Evolutionary conservation across 1,140 invertebrate species (phyloP), one percentile per base, ranked within the genome.

Genomic region (Agrypnia vestita): DNA sequence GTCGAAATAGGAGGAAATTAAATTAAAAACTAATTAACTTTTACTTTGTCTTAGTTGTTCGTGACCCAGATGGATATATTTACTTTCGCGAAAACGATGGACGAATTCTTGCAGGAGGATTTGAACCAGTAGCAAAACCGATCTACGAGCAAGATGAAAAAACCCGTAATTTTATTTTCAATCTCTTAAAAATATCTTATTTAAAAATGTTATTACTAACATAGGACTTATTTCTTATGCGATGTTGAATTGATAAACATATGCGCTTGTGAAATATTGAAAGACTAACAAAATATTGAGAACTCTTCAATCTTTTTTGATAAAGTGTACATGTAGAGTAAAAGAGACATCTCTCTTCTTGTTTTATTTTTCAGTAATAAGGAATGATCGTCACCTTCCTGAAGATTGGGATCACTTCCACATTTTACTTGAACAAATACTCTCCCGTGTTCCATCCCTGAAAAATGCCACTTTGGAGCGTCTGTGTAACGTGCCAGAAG

Each of bases 321-420:
- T 51, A 13, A 13, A 51, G n/a, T 4, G n/a, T 51, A 51, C 3
- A 9, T 9, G 8, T 13, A 51, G 11, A 51, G n/a, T n/a, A n/a
- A 51, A 51, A 9, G 1, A 35, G 25, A 13, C 49, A 51, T n/a
- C n/a, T n/a, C 11, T 51, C 49, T 3, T 51, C 3, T 51, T 43
- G 17, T 17, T 17, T 21, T 25, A 71, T 47, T 44, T 83, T 82
- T 62, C 75, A 83, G 67, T 71, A 21, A 21, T 49, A 15, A 71
- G 47, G 11, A 82, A 61, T 80, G 56, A 93, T 62, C 89, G 94
- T 46, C 91, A 92, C 85, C 87, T 95, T 62, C 92, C 93, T 1
- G 94, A 95, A 85, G 96, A 98, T 87, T 99, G 97, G 97, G 97
- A 99, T 89, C 96, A 98, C 85, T 99, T 99, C 89, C 94, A 97